These are phyloP conservation scores for Marasmarcha lunaedactyla DNA, from an alignment of 2,888 invertebrate genomes.

Conservation along the genomic window DNA sequence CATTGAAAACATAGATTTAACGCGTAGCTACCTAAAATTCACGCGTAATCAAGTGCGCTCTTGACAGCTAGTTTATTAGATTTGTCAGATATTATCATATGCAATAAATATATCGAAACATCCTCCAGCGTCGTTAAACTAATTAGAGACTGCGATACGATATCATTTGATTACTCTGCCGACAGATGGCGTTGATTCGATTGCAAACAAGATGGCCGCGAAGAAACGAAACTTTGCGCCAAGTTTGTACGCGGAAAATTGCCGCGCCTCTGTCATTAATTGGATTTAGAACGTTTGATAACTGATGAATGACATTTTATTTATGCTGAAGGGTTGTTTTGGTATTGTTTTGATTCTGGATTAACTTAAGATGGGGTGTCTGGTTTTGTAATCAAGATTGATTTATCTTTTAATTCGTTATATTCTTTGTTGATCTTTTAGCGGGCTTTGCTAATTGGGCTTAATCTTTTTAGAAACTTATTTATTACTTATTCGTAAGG, in stretches of 20 bases:
- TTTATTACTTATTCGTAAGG: no score
- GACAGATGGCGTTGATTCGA: conserved; percentile 57
- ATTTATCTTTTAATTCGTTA: conserved; percentile 4
- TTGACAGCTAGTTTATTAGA: not conserved
- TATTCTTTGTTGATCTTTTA: no score
- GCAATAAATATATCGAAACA: conserved; percentile 10
- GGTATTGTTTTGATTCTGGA: no score
- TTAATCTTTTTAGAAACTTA: no score
- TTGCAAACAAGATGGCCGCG: conserved; percentile 30
- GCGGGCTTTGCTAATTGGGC: conserved; percentile 2
- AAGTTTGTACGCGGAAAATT: conserved; percentile 42
- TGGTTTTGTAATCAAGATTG: no score
- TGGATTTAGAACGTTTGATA: conserved; percentile 46
- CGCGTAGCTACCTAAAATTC: no score
- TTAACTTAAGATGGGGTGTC: no score
- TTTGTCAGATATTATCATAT: not conserved
- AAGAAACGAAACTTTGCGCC: conserved; percentile 30
- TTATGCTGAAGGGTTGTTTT: conserved; percentile 12
- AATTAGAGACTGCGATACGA: conserved; percentile 46
- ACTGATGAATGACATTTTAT: conserved; percentile 27
- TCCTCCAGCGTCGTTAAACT: conserved; percentile 29
- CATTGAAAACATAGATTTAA: no score
- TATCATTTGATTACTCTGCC: conserved; percentile 54
- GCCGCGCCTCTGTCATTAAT: conserved; percentile 40
- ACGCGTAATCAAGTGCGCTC: conserved; percentile 21